Conservation (phyloP, 2,888 invertebrate genomes). For the Choristoneura rosaceana region DNA sequence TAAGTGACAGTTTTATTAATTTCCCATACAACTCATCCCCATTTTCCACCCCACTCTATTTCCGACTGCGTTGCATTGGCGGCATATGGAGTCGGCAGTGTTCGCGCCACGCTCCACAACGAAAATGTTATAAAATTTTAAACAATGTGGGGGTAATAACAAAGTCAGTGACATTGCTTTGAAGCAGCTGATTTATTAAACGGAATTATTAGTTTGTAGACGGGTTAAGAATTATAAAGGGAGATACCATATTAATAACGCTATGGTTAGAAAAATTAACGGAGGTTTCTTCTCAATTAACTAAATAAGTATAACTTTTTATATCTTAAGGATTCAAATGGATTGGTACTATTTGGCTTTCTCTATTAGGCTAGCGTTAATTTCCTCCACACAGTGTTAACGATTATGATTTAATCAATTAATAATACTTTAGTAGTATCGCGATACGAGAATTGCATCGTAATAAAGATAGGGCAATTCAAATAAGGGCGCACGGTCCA, state of each 20-base stretch:
- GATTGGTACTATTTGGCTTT: background rate
- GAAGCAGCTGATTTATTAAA: background rate
- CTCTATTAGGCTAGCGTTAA: background rate
- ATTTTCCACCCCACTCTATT: constrained; percentile 76
- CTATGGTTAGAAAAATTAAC: too few relatives aligned
- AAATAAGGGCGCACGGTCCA: constrained; percentile 72
- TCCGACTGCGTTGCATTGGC: constrained; percentile 74
- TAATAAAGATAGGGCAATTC: constrained; percentile 73
- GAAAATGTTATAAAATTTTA: constrained; percentile 53
- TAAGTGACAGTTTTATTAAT: constrained; percentile 92
- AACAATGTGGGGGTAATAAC: constrained; percentile 39
- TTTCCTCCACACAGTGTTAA: constrained; percentile 10
- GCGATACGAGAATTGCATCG: constrained; percentile 63
- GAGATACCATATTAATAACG: too few relatives aligned
- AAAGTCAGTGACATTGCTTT: constrained; percentile 21
- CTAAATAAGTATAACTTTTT: background rate
- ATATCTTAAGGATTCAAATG: too few relatives aligned
- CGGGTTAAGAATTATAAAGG: too few relatives aligned
- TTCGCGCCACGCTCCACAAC: constrained; percentile 54
- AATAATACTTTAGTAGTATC: constrained; percentile 39
- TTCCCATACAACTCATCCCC: constrained; percentile 84
- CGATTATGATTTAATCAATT: constrained; percentile 38
- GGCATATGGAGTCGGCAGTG: constrained; percentile 74
- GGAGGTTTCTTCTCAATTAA: background rate
- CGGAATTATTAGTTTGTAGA: background rate